Conservation (phyloP, 2,113 vertebrate genomes). For the Callaeas wilsoni region DNA sequence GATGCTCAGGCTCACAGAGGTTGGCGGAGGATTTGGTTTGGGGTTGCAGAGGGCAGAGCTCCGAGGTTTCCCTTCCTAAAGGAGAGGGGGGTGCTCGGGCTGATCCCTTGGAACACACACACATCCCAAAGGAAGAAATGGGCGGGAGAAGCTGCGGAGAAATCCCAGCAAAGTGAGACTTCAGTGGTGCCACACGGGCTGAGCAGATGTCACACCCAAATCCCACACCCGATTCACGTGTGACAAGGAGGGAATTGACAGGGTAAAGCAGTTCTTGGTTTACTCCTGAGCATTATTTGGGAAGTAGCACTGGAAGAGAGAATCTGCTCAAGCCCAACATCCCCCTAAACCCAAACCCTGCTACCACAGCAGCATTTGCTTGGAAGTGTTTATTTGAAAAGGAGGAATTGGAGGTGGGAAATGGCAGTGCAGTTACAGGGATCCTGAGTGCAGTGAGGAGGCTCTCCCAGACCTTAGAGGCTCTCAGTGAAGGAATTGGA, state of each 20-base stretch:
- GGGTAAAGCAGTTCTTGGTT: neutral
- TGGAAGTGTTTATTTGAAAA: neutral
- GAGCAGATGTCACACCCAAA: too few species aligned
- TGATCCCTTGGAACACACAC: neutral
- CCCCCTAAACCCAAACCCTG: neutral
- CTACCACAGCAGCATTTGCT: neutral
- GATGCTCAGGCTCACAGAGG: neutral
- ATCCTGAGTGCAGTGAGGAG: neutral
- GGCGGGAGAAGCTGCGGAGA: neutral
- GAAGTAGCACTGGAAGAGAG: neutral
- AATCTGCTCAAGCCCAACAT: neutral
- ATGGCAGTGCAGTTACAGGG: neutral
- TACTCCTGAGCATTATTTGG: accelerated
- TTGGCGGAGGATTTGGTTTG: neutral
- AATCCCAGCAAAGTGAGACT: neutral
- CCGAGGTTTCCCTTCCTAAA: neutral
- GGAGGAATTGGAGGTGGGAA: neutral
- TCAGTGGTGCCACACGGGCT: neutral
- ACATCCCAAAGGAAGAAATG: neutral
- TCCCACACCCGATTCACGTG: neutral
- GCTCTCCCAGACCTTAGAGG: neutral
- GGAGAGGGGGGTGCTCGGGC: neutral
- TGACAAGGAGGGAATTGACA: neutral
- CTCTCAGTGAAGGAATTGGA: neutral
- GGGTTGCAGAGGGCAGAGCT: neutral